A percentile compares a stretch with the other conserved stretches of the same genome.
Conservation (phyloP, 1,140 invertebrate genomes). For the Coenobita brevimanus region DNA sequence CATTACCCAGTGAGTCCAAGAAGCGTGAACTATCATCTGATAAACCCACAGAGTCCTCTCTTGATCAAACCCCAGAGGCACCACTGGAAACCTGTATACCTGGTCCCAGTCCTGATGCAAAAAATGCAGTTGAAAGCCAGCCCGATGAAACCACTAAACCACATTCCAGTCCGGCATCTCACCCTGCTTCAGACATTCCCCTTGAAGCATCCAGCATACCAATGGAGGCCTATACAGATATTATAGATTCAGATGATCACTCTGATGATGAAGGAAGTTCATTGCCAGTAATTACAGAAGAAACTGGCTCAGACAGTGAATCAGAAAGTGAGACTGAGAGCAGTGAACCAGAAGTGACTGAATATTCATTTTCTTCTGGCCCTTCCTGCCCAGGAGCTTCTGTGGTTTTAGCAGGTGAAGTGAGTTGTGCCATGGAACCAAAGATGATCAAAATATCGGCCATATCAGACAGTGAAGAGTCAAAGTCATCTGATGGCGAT, state of each 20-base stretch:
- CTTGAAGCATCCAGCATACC: neutral
- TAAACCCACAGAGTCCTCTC: neutral
- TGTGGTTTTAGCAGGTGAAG: constrained; percentile 40
- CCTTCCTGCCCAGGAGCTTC: constrained; percentile 31
- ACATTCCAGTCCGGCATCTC: too few relatives aligned
- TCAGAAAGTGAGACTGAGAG: constrained; percentile 50
- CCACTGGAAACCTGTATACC: neutral
- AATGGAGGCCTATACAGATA: neutral
- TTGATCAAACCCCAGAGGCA: neutral
- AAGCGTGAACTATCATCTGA: neutral
- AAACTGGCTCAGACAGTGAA: constrained; percentile 18
- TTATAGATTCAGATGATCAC: neutral
- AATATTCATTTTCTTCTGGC: constrained; percentile 52
- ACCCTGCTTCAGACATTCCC: constrained; percentile 10
- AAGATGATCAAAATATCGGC: constrained; percentile 35
- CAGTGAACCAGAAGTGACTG: constrained; percentile 58
- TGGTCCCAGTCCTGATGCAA: too few relatives aligned
- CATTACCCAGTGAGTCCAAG: too few relatives aligned
- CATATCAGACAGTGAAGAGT: constrained; percentile 7
- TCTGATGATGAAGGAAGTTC: constrained; percentile 15
- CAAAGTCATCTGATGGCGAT: constrained; percentile 7
- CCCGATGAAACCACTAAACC: too few relatives aligned
- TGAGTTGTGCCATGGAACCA: constrained; percentile 45
- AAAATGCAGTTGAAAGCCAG: too few relatives aligned
- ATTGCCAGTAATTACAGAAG: constrained; percentile 44